phyloP scores from a whole-genome alignment of 2,113 vertebrate genomes.

The Scophthalmus maximus region DNA sequence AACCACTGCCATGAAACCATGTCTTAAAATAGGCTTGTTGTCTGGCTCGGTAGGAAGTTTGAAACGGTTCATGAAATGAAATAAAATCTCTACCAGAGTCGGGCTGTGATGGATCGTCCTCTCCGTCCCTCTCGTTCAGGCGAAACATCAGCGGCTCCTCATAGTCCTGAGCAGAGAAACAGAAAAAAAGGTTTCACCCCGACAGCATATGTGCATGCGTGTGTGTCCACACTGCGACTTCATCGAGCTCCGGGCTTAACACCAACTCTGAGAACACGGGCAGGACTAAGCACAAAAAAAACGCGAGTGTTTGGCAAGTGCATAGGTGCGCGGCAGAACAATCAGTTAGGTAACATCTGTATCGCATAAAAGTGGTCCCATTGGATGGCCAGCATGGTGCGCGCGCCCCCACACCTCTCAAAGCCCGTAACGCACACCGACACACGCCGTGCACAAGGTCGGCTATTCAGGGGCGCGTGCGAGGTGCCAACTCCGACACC shows the following conservation, averaged over 20 bases:
- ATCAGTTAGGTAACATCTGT: slow-evolving; percentile 70
- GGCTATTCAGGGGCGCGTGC: slow-evolving; percentile 53
- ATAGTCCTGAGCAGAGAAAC: slow-evolving; percentile 61
- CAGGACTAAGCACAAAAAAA: slow-evolving; percentile 54
- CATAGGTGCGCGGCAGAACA: slow-evolving; percentile 35
- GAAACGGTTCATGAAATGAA: slow-evolving; percentile 4
- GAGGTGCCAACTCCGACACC: slow-evolving; percentile 68
- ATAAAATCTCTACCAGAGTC: slow-evolving; percentile 62
- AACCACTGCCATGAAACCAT: slow-evolving; percentile 28
- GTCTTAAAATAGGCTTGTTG: slow-evolving; percentile 28
- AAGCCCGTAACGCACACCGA: slow-evolving; percentile 58
- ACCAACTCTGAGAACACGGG: slow-evolving; percentile 5
- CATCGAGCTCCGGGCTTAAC: slow-evolving; percentile 18
- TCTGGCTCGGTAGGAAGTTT: neutral
- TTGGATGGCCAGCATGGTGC: slow-evolving; percentile 48
- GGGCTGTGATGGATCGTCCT: slow-evolving; percentile 50
- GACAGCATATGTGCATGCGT: slow-evolving; percentile 6
- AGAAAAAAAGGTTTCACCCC: slow-evolving; percentile 31
- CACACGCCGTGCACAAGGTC: slow-evolving; percentile 34
- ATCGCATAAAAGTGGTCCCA: slow-evolving; percentile 56
- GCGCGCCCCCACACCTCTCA: slow-evolving; percentile 39
- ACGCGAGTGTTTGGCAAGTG: slow-evolving; percentile 48
- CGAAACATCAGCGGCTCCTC: slow-evolving; percentile 76
- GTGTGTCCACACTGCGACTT: slow-evolving; percentile 9
- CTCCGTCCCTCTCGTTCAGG: slow-evolving; percentile 70